Evolutionary conservation across 2,888 invertebrate species (phyloP), one percentile per base, ranked within the genome.

Genomic region (Cylloceria caligata): DNA sequence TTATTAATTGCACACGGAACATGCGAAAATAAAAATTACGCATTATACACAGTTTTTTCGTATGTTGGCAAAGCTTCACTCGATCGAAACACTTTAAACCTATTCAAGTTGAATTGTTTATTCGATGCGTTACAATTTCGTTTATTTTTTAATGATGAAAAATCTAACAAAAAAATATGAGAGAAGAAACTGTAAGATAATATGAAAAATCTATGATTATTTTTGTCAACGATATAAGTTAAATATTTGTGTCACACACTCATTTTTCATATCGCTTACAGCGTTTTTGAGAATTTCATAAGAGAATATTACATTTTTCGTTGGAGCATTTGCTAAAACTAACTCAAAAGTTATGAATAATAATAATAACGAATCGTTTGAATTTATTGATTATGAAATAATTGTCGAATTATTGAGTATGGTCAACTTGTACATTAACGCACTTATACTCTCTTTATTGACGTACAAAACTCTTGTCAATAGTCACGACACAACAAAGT

Each of bases 301-400:
- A 42, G 49, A 69, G 68, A 80, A 83, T 87, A 87, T 80, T 88
- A 87, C 88, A 90, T 90, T 89, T 91, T 86, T 86, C 87, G 90
- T 91, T 91, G 90, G 87, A 88, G 89, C 88, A 87, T 88, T 85
- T 89, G 88, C 89, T 88, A 86, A 86, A 85, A 87, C 87, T 88
- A 88, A 75, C 27, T 34, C n/a, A 11, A 81, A 88, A 89, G 77
- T 16, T 47, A 21, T 21, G 13, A 67, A 72, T 21, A 16, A 52
- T 45, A 47, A 88, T 84, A 87, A 87, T 87, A 45, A 88, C 86
- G 88, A 90, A 90, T 90, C 89, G 90, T 89, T 90, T 90, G 83
- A n/a, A 19, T 62, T 67, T 86, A 86, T 84, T 73, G 83, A 82
- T 81, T 57, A 74, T 9, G 42, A 30, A 71, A 30, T 49, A 57